Percentiles rank a stretch among this genome's conserved stretches.
These are phyloP conservation scores for Gymnogyps californianus DNA, from an alignment of 2,113 vertebrate genomes.

Conservation along the genomic window DNA sequence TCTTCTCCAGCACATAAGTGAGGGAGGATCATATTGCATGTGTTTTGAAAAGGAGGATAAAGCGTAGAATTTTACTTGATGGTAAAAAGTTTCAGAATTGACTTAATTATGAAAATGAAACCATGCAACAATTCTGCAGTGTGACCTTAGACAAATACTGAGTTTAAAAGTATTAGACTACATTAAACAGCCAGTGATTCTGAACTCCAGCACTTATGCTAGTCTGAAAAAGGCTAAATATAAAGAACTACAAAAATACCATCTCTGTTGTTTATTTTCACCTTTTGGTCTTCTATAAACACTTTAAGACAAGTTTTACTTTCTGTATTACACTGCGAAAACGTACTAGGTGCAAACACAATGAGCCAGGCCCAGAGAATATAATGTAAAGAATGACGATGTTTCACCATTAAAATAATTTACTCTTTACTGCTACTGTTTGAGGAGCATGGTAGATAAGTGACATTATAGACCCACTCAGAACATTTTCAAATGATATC, in stretches of 20 bases:
- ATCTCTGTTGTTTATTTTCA: background rate
- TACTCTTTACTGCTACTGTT: background rate
- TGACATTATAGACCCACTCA: background rate
- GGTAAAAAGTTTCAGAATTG: background rate
- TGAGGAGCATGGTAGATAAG: background rate
- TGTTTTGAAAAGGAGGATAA: background rate
- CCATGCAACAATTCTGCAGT: background rate
- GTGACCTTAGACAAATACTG: background rate
- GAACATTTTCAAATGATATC: background rate
- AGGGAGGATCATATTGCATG: background rate
- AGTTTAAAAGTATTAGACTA: background rate
- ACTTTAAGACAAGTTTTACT: background rate
- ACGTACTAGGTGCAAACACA: background rate
- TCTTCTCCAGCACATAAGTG: rapidly evolving
- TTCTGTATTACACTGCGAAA: background rate
- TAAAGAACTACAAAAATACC: background rate
- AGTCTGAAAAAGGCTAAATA: background rate
- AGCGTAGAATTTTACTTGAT: background rate
- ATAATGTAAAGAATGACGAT: background rate
- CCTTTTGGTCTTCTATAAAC: background rate
- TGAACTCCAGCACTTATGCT: background rate
- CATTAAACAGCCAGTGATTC: background rate
- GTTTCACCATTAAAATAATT: background rate
- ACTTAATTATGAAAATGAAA: background rate
- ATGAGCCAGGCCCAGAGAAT: background rate